These are phyloP conservation scores for Macheiramphus alcinus DNA, from an alignment of 2,113 vertebrate genomes.

Conservation along the genomic window DNA sequence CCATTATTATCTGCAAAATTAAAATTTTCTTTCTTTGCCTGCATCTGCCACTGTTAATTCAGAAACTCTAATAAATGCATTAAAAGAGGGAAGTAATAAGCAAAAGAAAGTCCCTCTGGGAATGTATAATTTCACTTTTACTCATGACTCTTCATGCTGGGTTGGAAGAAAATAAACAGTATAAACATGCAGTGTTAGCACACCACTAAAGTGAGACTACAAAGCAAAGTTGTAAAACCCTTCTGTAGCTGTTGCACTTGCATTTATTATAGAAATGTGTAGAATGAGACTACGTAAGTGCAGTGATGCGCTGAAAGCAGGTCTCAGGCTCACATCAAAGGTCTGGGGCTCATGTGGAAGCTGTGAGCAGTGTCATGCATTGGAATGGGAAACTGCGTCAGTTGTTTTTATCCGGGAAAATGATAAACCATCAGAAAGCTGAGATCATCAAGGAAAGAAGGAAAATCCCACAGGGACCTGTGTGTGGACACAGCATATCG, in stretches of 20 bases:
- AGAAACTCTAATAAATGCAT: conserved; percentile 49
- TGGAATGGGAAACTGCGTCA: neutral
- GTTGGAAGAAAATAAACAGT: conserved; percentile 13
- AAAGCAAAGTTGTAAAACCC: neutral
- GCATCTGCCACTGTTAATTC: conserved; percentile 46
- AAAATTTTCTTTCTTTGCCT: conserved; percentile 39
- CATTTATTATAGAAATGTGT: neutral
- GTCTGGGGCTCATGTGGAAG: neutral
- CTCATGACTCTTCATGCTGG: neutral
- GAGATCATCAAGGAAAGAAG: neutral
- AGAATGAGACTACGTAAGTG: neutral
- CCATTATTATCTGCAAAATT: conserved; percentile 55
- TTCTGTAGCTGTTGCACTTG: neutral
- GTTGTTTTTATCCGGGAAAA: neutral
- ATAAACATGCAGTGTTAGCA: neutral
- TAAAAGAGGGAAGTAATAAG: conserved; percentile 38
- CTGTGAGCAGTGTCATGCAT: neutral
- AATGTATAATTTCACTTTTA: conserved; percentile 24
- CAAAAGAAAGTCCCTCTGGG: conserved; percentile 31
- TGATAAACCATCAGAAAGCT: neutral
- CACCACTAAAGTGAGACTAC: neutral
- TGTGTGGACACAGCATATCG: neutral
- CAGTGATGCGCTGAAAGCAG: neutral
- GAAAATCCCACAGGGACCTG: neutral
- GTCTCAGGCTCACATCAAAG: fast-evolving